Evolutionary conservation across 1,140 invertebrate genomes (phyloP).

Genomic region (Lasioglossum baleicum): DNA sequence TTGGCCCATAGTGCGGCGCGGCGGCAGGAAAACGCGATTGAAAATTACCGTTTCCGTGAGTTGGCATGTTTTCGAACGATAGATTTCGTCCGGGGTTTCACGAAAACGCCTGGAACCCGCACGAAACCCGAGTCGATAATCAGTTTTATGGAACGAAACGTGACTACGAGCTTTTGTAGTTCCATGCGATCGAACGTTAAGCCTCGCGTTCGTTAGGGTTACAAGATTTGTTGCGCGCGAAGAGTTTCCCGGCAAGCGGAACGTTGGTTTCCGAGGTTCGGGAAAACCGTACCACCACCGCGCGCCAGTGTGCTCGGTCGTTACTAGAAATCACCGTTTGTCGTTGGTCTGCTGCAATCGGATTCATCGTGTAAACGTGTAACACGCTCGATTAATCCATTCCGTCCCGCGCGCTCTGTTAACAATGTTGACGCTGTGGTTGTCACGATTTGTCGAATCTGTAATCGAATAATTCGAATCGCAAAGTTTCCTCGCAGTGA

Average conservation of each 20-base stretch:
- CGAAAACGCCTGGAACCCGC: no score
- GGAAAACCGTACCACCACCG: not conserved
- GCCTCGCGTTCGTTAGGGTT: no score
- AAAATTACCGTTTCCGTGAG: constrained; percentile 6
- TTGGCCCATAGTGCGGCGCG: no score
- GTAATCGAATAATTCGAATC: constrained; percentile 45
- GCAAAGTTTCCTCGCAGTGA: not conserved
- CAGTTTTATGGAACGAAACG: no score
- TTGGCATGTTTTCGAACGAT: not conserved
- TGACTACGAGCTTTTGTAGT: no score
- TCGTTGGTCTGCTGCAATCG: constrained; percentile 36
- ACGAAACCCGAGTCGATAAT: no score
- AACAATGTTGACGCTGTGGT: constrained; percentile 48
- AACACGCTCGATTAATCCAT: constrained; percentile 53
- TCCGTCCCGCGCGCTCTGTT: constrained; percentile 24
- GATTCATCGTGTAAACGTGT: constrained; percentile 46
- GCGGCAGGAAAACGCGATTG: not conserved
- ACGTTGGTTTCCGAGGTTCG: constrained; percentile 4
- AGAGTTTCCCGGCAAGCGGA: not conserved
- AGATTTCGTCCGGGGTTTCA: no score
- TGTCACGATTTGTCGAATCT: constrained; percentile 38
- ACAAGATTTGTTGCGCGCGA: not conserved
- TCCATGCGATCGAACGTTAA: no score
- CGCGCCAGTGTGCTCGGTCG: not conserved
- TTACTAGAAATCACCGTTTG: constrained; percentile 49